Percentiles rank a stretch among this genome's conserved stretches.
Conservation (phyloP, 1,140 invertebrate species). For the Drosophila virilis region DNA sequence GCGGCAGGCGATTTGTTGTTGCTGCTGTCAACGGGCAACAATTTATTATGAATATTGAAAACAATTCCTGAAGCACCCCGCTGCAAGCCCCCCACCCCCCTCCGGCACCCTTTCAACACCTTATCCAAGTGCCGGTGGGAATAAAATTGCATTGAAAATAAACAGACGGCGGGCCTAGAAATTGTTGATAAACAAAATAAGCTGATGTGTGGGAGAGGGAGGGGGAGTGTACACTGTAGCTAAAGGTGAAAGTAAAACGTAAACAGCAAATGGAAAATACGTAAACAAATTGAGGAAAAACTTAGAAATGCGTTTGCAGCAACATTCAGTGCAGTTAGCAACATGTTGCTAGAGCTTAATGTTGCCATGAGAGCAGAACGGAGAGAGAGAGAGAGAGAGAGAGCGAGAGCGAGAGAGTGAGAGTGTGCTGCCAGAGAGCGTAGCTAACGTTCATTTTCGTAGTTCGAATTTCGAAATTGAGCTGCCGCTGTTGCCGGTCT, state of each 20-base stretch:
- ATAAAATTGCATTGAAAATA: constrained; percentile 76
- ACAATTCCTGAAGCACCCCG: background rate
- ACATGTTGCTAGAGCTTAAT: constrained; percentile 39
- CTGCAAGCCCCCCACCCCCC: background rate
- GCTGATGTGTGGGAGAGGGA: background rate
- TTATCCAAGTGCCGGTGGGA: constrained; percentile 25
- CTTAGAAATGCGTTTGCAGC: constrained; percentile 14
- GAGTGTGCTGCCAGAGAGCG: background rate
- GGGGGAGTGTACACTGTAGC: constrained; percentile 18
- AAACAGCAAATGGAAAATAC: constrained; percentile 68
- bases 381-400: constrained; percentile 23
- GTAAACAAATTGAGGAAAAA: constrained; percentile 48
- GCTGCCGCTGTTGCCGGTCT: constrained; percentile 32
- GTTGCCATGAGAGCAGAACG: background rate
- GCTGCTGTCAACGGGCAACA: constrained; percentile 57
- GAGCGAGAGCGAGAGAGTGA: background rate
- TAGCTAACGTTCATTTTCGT: constrained; percentile 62
- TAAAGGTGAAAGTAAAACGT: constrained; percentile 68
- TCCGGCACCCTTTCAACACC: constrained; percentile 54
- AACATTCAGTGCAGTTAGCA: constrained; percentile 42
- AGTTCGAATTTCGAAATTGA: constrained; percentile 54
- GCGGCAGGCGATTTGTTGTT: constrained; percentile 40
- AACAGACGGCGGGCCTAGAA: constrained; percentile 50
- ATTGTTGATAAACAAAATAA: constrained; percentile 78
- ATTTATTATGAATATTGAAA: constrained; percentile 67